Evolutionary conservation across 2,113 vertebrate species (phyloP).

Genomic region (Anarrhichthys ocellatus): DNA sequence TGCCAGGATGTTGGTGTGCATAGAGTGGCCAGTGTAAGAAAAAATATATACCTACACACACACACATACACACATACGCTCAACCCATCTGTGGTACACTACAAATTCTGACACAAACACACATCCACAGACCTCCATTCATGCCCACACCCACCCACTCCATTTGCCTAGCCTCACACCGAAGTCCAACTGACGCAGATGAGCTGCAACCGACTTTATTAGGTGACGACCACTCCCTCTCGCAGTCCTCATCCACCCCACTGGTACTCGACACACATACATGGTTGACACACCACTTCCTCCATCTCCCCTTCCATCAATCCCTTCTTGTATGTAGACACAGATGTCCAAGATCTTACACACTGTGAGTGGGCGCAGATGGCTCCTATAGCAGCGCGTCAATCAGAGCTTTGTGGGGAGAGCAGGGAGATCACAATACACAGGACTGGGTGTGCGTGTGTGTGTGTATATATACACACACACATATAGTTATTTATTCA

Average conservation of each 20-base stretch:
- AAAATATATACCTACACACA: slow-evolving; percentile 48
- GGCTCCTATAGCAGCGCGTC: slow-evolving; percentile 77
- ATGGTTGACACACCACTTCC: slow-evolving; percentile 58
- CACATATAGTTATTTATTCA: not conserved
- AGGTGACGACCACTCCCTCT: slow-evolving; percentile 69
- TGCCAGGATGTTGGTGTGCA: slow-evolving; percentile 24
- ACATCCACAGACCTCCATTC: slow-evolving; percentile 63
- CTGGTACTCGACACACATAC: slow-evolving; percentile 25
- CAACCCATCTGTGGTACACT: slow-evolving; percentile 69
- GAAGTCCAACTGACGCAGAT: slow-evolving; percentile 59
- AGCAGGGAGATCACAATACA: slow-evolving; percentile 53
- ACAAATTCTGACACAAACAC: slow-evolving; percentile 58
- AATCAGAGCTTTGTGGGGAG: slow-evolving; percentile 66
- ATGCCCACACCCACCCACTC: slow-evolving; percentile 61
- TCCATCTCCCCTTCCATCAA: slow-evolving; percentile 56
- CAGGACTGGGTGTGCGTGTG: slow-evolving; percentile 31
- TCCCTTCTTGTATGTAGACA: slow-evolving; percentile 70
- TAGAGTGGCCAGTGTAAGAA: slow-evolving; percentile 26
- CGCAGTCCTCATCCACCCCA: slow-evolving; percentile 31
- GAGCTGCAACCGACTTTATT: slow-evolving; percentile 76
- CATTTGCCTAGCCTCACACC: slow-evolving; percentile 34
- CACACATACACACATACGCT: slow-evolving; percentile 61
- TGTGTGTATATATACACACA: not conserved
- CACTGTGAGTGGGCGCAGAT: slow-evolving; percentile 73
- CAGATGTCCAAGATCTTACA: slow-evolving; percentile 78